Conservation (phyloP, 2,797 vertebrate genomes). For the Salmo trutta region DNA sequence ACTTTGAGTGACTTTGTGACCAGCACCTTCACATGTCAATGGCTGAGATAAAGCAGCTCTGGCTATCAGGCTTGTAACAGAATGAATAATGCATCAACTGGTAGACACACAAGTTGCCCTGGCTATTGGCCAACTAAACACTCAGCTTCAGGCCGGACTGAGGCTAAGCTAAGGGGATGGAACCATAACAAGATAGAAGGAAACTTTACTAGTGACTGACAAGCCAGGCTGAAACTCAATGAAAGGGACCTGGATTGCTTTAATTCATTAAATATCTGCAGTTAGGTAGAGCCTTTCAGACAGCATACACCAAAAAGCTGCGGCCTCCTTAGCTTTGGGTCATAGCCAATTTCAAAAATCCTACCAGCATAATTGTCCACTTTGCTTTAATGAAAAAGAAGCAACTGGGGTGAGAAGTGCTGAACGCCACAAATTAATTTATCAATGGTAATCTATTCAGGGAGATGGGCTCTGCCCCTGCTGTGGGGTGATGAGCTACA, state of each 20-base stretch:
- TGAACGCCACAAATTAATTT: constrained; percentile 10
- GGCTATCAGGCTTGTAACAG: not conserved
- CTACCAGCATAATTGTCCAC: constrained; percentile 2
- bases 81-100: constrained; percentile 47
- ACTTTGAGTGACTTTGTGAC: not conserved
- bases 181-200: not conserved
- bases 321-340: not conserved
- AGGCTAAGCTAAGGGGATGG: not conserved
- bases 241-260: no score
- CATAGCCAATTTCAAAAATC: constrained; percentile 22
- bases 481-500: not conserved
- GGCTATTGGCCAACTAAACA: constrained; percentile 4
- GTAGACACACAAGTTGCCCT: constrained; percentile 19
- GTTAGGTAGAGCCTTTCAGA: not conserved
- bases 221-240: not conserved
- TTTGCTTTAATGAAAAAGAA: constrained; percentile 7
- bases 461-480: not conserved
- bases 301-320: not conserved
- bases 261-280: constrained; percentile 5
- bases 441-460: constrained; percentile 24
- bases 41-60: constrained; percentile 3
- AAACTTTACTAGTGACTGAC: not conserved
- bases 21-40: not conserved
- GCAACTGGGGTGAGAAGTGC: constrained; percentile 6
- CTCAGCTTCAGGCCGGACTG: constrained; percentile 2